Evolutionary conservation across 2,113 vertebrate species (phyloP).

Genomic region (Tonatia bakeri): DNA sequence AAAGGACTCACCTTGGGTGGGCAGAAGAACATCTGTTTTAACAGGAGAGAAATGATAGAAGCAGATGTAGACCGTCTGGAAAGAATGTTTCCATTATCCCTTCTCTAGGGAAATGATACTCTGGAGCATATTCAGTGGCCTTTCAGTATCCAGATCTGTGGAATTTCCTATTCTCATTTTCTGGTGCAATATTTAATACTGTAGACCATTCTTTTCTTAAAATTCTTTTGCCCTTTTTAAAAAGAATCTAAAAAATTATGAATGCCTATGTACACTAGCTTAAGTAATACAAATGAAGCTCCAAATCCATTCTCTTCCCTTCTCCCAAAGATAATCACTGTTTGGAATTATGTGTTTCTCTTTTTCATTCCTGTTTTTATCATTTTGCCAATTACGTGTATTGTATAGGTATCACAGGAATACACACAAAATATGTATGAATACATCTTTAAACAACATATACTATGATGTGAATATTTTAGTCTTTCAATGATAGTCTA

Average conservation of each 20-base stretch:
- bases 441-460: neutral
- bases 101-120: constrained; percentile 3
- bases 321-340: neutral
- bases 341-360: neutral
- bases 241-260: neutral
- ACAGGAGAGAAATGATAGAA: neutral
- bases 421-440: neutral
- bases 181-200: neutral
- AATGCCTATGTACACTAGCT: neutral
- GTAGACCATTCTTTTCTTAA: neutral
- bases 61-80: neutral
- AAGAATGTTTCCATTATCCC: neutral
- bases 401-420: neutral
- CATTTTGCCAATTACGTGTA: neutral
- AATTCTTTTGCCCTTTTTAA: neutral
- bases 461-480: neutral
- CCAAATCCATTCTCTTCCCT: neutral
- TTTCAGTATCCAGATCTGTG: neutral
- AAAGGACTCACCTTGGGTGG: neutral
- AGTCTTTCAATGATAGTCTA: neutral
- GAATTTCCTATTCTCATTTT: constrained; percentile 27
- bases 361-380: neutral
- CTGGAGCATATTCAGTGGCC: neutral
- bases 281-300: neutral
- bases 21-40: neutral